Base-by-base conservation (phyloP, 2,113 vertebrate species). In the Helogale parvula region DNA sequence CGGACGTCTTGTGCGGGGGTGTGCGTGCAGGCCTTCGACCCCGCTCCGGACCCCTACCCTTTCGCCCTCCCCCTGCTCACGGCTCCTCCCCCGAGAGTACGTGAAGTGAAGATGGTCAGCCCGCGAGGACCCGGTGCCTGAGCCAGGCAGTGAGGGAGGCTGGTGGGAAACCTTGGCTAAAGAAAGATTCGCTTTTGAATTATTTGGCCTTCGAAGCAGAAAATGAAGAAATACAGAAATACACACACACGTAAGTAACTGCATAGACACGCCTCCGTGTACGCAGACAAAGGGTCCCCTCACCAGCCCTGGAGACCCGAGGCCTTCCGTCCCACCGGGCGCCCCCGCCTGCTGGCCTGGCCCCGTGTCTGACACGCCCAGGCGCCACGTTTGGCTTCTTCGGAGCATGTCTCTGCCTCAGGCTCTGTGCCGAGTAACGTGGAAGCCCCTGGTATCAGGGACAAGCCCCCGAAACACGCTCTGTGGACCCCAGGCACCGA, bases 181-280 rank as follows among this genome's bases (percentile, higher is more conserved):
- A 14, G 76, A 6, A 76, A 82, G 63, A 71, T 29, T 35, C 35
- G 7, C 50, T 16, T 52, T n/a, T 65, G 66, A 71, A 80, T 19
- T 19, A 47, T 33, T 10, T 6, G 33, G 27, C 35, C 57, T 93
- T 76, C 47, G 83, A 80, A 38, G 21, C 66, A 16, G 47, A 69
- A 81, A 81, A 23, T 65, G 63, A 65, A 50, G 31, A 13, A 60
- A 8, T 15, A 6, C 6, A 27, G 60, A 80, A 45, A 47, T 19
- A 27, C 10, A 45, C 14, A 0, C 23, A 50, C 35, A 45, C 17
- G 19, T 5, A 27, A 7, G 14, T 74, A 15, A 27, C 13, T 17
- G 23, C 29, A 7, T 35, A n/a, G 38, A 11, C 0, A 17, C 0
- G 0, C 0, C 19, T 25, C 27, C 12, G 0, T 1, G 17, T 16